Percentiles rank a stretch among this genome's conserved stretches.
Evolutionary conservation across 2,888 invertebrate genomes (phyloP).

Genomic region (Eucera pruinosa): DNA sequence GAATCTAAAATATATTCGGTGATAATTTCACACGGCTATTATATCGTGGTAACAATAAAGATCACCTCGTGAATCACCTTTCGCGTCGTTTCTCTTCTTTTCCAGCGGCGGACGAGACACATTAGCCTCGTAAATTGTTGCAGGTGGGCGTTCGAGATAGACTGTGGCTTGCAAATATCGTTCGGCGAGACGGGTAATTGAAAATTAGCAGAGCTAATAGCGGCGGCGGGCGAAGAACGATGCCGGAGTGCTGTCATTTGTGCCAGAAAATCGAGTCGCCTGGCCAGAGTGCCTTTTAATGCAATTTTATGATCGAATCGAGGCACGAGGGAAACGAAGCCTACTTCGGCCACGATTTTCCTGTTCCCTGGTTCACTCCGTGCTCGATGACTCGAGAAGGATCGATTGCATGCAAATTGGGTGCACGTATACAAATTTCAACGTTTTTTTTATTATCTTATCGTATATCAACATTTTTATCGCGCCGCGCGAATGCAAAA

Average conservation of each 20-base stretch:
- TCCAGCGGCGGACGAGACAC: slow-evolving; percentile 16
- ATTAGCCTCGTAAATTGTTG: slow-evolving; percentile 66
- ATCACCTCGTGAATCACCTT: neutral
- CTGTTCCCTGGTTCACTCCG: slow-evolving; percentile 32
- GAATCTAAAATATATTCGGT: neutral
- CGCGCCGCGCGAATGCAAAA: neutral
- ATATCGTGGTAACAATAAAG: neutral
- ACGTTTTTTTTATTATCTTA: neutral
- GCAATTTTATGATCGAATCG: slow-evolving; percentile 76
- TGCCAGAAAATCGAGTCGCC: slow-evolving; percentile 77
- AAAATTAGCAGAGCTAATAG: slow-evolving; percentile 79
- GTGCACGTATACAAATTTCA: neutral
- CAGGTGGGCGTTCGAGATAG: slow-evolving; percentile 66
- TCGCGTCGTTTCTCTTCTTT: neutral
- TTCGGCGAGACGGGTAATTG: slow-evolving; percentile 77
- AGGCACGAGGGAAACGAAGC: slow-evolving; percentile 54
- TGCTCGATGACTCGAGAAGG: slow-evolving; percentile 16
- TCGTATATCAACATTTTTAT: neutral
- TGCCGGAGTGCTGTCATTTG: slow-evolving; percentile 74
- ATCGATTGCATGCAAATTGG: slow-evolving; percentile 19
- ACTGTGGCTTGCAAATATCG: slow-evolving; percentile 76
- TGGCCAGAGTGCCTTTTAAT: slow-evolving; percentile 78
- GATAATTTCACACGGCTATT: neutral
- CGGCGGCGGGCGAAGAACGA: slow-evolving; percentile 73
- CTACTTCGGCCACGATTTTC: slow-evolving; percentile 73